phyloP scores from a whole-genome alignment of 2,113 vertebrate genomes.

The Strix aluco region DNA sequence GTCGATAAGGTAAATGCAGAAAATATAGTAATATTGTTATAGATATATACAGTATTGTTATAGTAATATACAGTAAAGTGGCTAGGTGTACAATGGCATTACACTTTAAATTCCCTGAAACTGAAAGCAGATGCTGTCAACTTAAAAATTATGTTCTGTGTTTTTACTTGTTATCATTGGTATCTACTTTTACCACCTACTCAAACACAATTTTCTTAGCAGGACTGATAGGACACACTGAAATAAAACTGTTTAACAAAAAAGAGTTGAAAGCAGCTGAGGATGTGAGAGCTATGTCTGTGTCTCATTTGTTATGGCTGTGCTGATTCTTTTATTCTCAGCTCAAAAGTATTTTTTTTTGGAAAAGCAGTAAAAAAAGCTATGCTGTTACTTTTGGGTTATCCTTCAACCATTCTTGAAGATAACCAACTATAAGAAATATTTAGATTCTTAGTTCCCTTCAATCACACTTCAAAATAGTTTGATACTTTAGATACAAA shows the following conservation, averaged over 20 bases:
- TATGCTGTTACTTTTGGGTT: background rate
- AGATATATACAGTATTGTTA: background rate
- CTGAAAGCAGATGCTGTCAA: background rate
- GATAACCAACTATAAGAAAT: background rate
- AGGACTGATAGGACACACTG: background rate
- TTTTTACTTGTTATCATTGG: background rate
- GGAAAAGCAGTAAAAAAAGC: background rate
- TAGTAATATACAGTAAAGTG: background rate
- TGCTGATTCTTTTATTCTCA: background rate
- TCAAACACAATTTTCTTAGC: background rate
- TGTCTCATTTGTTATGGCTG: background rate
- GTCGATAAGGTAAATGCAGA: background rate
- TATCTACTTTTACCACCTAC: background rate
- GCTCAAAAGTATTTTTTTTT: background rate
- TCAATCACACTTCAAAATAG: background rate
- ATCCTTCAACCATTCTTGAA: background rate
- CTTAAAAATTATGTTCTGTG: background rate
- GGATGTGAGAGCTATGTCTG: background rate
- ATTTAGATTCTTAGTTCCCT: background rate
- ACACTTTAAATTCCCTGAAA: background rate
- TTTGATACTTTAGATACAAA: background rate
- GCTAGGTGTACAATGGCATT: background rate
- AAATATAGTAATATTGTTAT: background rate
- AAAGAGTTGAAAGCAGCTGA: background rate
- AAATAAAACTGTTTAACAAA: background rate